Percentiles rank a stretch among this genome's conserved stretches.
Evolutionary conservation across 1,140 invertebrate species (phyloP).

Genomic region (Pseudomyrmex cubaensis): DNA sequence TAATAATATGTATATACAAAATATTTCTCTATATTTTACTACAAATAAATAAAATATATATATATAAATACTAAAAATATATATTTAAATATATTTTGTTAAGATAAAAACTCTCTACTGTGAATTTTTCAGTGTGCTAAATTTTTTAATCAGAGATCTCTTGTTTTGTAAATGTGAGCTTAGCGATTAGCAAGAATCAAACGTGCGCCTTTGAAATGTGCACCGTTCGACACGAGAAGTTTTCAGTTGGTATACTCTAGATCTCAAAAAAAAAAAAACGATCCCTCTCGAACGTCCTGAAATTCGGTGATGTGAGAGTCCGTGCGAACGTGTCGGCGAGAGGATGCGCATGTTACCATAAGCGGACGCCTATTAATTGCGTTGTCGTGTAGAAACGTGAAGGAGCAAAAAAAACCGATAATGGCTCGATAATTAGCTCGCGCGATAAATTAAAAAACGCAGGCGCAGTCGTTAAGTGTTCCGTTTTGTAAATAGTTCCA

Average conservation of each 20-base stretch:
- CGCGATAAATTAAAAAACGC: constrained; percentile 52
- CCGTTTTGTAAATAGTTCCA: constrained; percentile 74
- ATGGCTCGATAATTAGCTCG: constrained; percentile 63
- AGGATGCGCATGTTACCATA: constrained; percentile 31
- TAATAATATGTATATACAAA: background rate
- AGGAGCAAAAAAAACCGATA: constrained; percentile 8
- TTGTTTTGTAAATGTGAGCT: background rate
- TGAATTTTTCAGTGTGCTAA: too few relatives aligned
- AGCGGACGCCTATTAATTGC: constrained; percentile 39
- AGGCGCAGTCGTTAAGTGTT: constrained; percentile 68
- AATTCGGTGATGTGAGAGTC: constrained; percentile 48
- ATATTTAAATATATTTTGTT: too few relatives aligned
- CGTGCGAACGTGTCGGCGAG: constrained; percentile 54
- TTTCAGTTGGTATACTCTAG: constrained; percentile 30
- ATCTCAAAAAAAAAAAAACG: constrained; percentile 1
- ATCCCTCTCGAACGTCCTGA: background rate
- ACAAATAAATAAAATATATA: too few relatives aligned
- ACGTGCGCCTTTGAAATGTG: constrained; percentile 29
- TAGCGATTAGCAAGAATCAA: constrained; percentile 7
- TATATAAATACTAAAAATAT: background rate
- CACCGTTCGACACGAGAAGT: background rate
- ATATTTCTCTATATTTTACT: too few relatives aligned
- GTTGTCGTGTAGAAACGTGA: constrained; percentile 22
- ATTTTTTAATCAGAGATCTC: background rate
- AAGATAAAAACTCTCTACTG: too few relatives aligned